Percentiles rank a stretch among this genome's conserved stretches.
Conservation (phyloP, 2,113 vertebrate species). For the Sapayoa aenigma region DNA sequence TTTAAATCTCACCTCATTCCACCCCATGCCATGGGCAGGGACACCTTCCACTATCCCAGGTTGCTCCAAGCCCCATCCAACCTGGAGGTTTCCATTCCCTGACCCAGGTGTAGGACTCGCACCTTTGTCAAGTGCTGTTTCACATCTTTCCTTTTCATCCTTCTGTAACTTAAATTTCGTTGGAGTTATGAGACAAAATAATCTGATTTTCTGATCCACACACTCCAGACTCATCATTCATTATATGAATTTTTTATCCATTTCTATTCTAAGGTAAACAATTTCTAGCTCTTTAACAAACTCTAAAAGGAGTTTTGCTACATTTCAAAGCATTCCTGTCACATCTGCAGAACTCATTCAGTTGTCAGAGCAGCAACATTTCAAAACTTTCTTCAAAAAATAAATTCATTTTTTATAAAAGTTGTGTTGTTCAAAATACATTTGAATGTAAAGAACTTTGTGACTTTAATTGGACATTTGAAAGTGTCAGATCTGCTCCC, state of each 20-base stretch:
- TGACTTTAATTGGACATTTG: not conserved
- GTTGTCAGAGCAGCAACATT: not conserved
- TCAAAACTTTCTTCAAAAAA: not conserved
- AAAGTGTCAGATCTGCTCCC: not conserved
- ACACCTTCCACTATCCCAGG: not conserved
- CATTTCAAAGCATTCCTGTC: not conserved
- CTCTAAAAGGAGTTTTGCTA: not conserved
- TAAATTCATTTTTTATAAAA: not conserved
- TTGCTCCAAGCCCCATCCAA: fast-evolving
- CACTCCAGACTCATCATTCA: not conserved
- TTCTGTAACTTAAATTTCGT: not conserved
- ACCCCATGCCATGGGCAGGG: not conserved
- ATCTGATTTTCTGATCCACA: not conserved
- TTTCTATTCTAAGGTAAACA: slow-evolving; percentile 2
- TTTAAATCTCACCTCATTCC: not conserved
- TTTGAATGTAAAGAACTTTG: not conserved
- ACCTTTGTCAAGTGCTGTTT: not conserved
- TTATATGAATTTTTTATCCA: not conserved
- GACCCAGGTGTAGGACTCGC: not conserved
- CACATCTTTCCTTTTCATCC: not conserved
- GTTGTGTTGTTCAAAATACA: not conserved
- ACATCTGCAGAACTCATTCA: not conserved
- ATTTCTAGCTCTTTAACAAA: not conserved
- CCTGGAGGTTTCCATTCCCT: not conserved
- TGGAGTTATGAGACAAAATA: not conserved